phyloP scores from a whole-genome alignment of 2,113 vertebrate species.

The Tricholaema leucomelas region DNA sequence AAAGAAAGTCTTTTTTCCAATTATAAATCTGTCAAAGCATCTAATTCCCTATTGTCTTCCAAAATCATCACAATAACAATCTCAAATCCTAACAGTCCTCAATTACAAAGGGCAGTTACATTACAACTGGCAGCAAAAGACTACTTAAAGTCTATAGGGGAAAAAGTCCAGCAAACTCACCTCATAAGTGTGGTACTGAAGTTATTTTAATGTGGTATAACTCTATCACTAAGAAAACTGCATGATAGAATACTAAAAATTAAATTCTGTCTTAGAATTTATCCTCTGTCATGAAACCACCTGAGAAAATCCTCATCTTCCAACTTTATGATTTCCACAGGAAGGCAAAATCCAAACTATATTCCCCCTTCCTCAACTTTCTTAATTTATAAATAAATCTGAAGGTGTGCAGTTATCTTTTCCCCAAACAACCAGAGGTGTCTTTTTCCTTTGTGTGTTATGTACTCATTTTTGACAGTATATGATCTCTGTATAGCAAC shows the following conservation, averaged over 20 bases:
- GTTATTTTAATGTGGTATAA: neutral
- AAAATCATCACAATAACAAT: slow-evolving; percentile 39
- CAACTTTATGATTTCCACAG: neutral
- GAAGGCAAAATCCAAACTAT: neutral
- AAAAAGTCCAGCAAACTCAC: neutral
- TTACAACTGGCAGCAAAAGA: neutral
- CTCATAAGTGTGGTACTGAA: neutral
- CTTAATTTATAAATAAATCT: neutral
- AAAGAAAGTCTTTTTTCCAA: slow-evolving; percentile 47
- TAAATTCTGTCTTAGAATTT: neutral
- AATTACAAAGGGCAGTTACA: neutral
- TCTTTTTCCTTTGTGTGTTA: neutral
- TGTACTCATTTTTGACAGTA: neutral
- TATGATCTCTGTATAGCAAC: neutral
- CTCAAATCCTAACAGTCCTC: slow-evolving; percentile 22
- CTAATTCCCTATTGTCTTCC: neutral
- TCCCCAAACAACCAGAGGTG: neutral
- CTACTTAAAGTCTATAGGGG: neutral
- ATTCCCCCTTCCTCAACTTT: neutral
- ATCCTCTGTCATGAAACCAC: neutral
- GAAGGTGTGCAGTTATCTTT: neutral
- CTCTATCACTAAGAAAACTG: neutral
- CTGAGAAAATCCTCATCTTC: neutral
- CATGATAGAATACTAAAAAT: neutral
- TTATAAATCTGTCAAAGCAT: slow-evolving; percentile 34